A percentile compares a stretch with the other conserved stretches of the same genome.
phyloP scores from a whole-genome alignment of 2,113 vertebrate genomes.

The Rousettus leschenaultii region DNA sequence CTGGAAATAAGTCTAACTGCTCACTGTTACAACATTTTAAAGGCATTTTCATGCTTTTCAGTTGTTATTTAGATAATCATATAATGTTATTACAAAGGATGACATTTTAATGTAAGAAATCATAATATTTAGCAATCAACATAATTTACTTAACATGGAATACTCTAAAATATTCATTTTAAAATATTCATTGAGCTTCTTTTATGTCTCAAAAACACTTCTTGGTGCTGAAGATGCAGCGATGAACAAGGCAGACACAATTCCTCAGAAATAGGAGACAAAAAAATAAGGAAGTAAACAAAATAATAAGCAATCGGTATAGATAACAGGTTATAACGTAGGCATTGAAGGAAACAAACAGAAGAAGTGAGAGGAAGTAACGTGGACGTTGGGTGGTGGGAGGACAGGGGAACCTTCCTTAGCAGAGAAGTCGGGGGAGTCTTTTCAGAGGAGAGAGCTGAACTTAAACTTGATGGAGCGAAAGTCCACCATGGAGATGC shows the following conservation, averaged over 20 bases:
- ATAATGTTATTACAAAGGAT: background rate
- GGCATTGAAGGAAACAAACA: background rate
- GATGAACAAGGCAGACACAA: background rate
- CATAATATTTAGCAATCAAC: background rate
- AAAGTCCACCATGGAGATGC: too few relatives aligned
- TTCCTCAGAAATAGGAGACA: background rate
- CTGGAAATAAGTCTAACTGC: background rate
- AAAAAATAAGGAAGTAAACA: background rate
- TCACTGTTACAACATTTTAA: background rate
- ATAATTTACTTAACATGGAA: background rate
- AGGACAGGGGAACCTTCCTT: too few relatives aligned
- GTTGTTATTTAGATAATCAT: background rate
- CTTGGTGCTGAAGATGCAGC: background rate
- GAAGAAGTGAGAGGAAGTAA: background rate
- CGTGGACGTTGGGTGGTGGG: fast-evolving
- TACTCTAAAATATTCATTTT: background rate
- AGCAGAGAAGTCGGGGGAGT: background rate
- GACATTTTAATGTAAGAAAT: background rate
- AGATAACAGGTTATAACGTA: background rate
- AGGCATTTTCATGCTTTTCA: background rate
- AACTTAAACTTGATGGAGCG: background rate
- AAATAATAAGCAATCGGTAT: background rate
- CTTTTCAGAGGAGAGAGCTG: background rate
- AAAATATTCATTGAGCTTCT: background rate
- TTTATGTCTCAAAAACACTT: background rate